A percentile compares a stretch with the other conserved stretches of the same genome.
These are phyloP conservation scores for Megamerina dolium DNA, from an alignment of 2,888 invertebrate genomes.

Conservation along the genomic window DNA sequence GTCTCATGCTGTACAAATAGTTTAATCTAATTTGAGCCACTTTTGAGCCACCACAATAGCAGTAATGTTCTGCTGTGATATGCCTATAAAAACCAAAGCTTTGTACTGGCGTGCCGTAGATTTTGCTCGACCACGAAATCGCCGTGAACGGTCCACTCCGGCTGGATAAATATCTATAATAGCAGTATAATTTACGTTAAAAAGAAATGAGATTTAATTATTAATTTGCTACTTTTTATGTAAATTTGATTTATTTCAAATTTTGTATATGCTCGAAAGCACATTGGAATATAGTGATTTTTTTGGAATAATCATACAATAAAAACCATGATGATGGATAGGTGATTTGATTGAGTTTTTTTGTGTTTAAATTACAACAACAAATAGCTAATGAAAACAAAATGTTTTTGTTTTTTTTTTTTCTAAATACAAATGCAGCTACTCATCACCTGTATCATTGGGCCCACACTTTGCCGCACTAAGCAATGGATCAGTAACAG, in stretches of 20 bases:
- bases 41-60: constrained; percentile 26
- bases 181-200: constrained; percentile 24
- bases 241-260: constrained; percentile 26
- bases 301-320: constrained; percentile 21
- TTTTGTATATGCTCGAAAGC: constrained; percentile 1
- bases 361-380: background rate
- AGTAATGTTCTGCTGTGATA: too few relatives aligned
- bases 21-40: background rate
- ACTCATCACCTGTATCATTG: constrained; percentile 16
- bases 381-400: constrained; percentile 8
- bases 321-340: background rate
- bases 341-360: background rate
- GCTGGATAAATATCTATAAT: constrained; percentile 27
- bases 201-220: constrained; percentile 33
- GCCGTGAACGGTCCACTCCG: constrained; percentile 40
- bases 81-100: constrained; percentile 38
- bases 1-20: background rate
- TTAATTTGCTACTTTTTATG: constrained; percentile 39
- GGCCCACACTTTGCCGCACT: constrained; percentile 50
- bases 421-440: constrained; percentile 11
- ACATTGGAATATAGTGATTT: constrained; percentile 1
- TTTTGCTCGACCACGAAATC: constrained; percentile 36
- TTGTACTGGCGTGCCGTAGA: too few relatives aligned
- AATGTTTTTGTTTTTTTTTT: constrained; percentile 22
- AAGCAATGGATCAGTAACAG: constrained; percentile 72